Percentiles rank a stretch among this genome's conserved stretches.
Conservation (phyloP, 2,113 vertebrate genomes). For the Heterotilapia buettikoferi region DNA sequence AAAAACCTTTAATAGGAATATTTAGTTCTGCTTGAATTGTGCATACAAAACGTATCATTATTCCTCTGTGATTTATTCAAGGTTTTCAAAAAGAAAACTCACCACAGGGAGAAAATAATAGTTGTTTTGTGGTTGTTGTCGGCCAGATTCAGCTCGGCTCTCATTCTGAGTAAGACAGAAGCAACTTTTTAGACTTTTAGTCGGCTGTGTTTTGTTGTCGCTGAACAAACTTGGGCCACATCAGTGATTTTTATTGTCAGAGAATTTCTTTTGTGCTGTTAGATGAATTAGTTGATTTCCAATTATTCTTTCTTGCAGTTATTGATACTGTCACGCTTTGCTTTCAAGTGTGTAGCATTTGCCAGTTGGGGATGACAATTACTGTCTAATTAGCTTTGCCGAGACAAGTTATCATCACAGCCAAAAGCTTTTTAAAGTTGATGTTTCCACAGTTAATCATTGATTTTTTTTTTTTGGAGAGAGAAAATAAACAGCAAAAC, state of each 20-base stretch:
- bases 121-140: not conserved
- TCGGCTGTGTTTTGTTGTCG: not conserved
- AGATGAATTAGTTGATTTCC: not conserved
- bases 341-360: not conserved
- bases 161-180: not conserved
- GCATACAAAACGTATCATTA: conserved; percentile 14
- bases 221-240: not conserved
- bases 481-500: not conserved
- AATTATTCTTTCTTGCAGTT: conserved; percentile 1
- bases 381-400: not conserved
- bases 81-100: not conserved
- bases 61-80: conserved; percentile 7
- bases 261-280: not conserved
- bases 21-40: conserved; percentile 15
- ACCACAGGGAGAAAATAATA: not conserved
- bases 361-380: not conserved
- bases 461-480: rapidly evolving
- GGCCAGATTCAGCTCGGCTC: not conserved
- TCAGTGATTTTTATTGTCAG: not conserved
- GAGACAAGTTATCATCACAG: not conserved
- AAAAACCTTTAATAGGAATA: conserved; percentile 18
- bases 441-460: not conserved
- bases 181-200: not conserved
- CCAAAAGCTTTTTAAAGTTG: not conserved
- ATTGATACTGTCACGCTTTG: not conserved